These are phyloP conservation scores for Chromoteleia sp. DNA, from an alignment of 2,888 invertebrate genomes.

Conservation along the genomic window DNA sequence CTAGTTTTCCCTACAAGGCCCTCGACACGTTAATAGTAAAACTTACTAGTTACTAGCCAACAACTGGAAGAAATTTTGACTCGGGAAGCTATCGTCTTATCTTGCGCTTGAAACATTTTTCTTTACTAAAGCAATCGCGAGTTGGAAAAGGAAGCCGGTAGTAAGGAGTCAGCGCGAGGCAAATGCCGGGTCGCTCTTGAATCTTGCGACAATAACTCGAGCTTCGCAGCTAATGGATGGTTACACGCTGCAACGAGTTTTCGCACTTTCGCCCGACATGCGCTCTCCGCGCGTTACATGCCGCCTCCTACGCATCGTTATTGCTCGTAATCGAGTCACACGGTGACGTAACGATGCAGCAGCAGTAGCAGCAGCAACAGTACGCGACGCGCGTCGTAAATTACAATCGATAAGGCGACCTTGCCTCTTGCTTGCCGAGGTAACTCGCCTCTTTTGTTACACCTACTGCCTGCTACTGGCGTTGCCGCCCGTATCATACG, in stretches of 20 bases:
- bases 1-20: too few relatives aligned
- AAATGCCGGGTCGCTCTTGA: conserved; percentile 1
- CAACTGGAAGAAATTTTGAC: too few relatives aligned
- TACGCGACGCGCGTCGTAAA: conserved; percentile 76
- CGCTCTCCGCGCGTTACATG: conserved; percentile 62
- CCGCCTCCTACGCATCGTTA: conserved; percentile 70
- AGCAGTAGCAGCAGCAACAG: conserved; percentile 65
- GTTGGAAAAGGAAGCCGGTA: not conserved
- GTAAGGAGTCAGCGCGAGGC: too few relatives aligned
- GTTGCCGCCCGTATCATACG: conserved; percentile 23
- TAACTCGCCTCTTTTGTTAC: conserved; percentile 66
- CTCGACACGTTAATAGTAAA: too few relatives aligned
- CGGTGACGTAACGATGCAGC: conserved; percentile 77
- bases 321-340: conserved; percentile 71
- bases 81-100: too few relatives aligned
- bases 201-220: conserved; percentile 35
- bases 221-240: conserved; percentile 14
- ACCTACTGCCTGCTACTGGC: conserved; percentile 48
- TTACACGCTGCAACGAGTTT: conserved; percentile 61
- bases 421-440: conserved; percentile 72
- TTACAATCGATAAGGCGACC: conserved; percentile 82
- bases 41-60: too few relatives aligned
- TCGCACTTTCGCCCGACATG: conserved; percentile 67
- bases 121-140: not conserved
- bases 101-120: too few relatives aligned